Evolutionary conservation across 2,113 vertebrate species (phyloP).

Genomic region (Panthera leo): DNA sequence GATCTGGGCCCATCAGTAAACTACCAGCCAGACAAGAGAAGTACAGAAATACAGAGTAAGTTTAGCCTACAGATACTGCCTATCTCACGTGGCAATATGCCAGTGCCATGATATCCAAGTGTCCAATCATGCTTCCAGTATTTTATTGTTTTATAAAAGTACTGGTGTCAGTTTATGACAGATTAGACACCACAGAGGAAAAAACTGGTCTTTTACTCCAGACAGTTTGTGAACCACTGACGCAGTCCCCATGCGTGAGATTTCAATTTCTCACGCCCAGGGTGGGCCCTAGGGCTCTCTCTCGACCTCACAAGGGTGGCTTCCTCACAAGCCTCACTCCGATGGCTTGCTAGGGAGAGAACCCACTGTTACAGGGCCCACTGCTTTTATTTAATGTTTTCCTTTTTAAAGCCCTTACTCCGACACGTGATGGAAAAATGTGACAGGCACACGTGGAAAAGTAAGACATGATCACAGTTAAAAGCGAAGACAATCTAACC

Average conservation of each 20-base stretch:
- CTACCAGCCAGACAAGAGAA: not conserved
- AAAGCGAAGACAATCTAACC: too few relatives aligned
- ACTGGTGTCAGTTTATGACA: not conserved
- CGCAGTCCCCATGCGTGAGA: not conserved
- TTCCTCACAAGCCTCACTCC: not conserved
- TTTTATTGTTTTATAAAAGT: not conserved
- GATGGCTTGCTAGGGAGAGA: not conserved
- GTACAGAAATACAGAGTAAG: not conserved
- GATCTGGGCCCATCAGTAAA: not conserved
- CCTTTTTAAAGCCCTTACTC: too few relatives aligned
- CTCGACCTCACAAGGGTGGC: not conserved
- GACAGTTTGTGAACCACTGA: not conserved
- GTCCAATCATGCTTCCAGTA: not conserved
- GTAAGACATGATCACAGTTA: too few relatives aligned
- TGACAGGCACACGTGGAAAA: too few relatives aligned
- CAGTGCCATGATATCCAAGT: not conserved
- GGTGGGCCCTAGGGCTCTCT: not conserved
- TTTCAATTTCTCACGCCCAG: not conserved
- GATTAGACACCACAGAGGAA: not conserved
- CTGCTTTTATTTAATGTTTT: not conserved
- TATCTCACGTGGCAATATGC: not conserved
- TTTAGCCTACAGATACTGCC: not conserved
- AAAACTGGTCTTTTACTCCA: not conserved
- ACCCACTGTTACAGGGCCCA: not conserved
- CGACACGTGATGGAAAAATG: too few relatives aligned